Evolutionary conservation across 2,797 vertebrate genomes (phyloP), one percentile per base, ranked within the genome.

Genomic region (Tachyglossus aculeatus): DNA sequence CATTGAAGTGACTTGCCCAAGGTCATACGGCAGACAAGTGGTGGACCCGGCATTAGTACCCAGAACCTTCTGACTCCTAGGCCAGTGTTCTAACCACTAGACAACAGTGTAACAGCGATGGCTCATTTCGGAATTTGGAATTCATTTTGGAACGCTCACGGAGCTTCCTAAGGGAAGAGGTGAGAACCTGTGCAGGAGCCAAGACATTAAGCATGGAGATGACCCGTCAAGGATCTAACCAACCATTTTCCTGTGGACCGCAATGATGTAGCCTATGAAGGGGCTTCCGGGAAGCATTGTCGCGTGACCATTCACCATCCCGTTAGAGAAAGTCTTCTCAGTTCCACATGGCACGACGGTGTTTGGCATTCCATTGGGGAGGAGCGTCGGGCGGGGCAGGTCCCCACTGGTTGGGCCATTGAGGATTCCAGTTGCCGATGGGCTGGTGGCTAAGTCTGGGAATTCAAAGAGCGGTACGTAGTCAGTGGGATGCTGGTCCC

Each of bases 181-280:
- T 73, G 67, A 12, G 24, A 33, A 15, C 58, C 18, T 32, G 27
- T 45, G 71, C 52, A 71, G 37, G 64, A 80, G 50, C 25, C 34
- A 73, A 7, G 72, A 21, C 55, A 50, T 37, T 13, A 76, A 67
- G 34, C 48, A 9, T 15, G 51, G 29, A 2, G 70, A 40, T 50
- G 59, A 71, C 11, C 45, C 64, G 40, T 25, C 18, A 51, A 62
- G 61, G 16, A 33, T 9, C 31, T 58, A 67, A 86, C 93, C 88
- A 81, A 98, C 98, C 98, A 99, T 99, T 88, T 99, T 99, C 76
- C 98, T 93, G 91, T 99, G 98, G 87, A 99, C 95, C 69, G 98
- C 98, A 56, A 99, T 99, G 83, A 99, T 99, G 90, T 99, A 99
- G 4, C 98, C 97, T 5, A 90, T 97, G 83, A 96, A 97, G 1